Evolutionary conservation across 64 coral and sea anemone species (phyloP).

Genomic region (Dendrophyllia cribrosa): DNA sequence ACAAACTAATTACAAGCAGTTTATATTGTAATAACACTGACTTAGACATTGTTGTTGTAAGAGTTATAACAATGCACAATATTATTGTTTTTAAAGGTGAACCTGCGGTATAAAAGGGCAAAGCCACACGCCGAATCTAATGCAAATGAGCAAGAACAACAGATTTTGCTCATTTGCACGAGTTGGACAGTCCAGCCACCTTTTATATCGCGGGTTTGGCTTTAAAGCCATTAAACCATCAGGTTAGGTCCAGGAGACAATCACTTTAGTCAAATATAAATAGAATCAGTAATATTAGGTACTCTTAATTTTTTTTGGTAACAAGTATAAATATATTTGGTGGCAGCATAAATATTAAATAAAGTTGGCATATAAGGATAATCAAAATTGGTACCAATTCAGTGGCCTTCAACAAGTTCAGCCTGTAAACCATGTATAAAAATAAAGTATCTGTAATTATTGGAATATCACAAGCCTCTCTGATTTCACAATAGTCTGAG

Average conservation of each 20-base stretch:
- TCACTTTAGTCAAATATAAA: background rate
- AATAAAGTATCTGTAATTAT: background rate
- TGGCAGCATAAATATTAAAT: slow-evolving; percentile 34
- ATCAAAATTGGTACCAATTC: background rate
- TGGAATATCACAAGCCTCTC: background rate
- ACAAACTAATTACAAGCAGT: no score
- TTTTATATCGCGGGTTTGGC: no score
- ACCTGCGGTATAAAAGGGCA: no score
- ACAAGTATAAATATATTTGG: slow-evolving; percentile 13
- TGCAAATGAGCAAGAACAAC: no score
- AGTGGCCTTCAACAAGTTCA: slow-evolving; percentile 15
- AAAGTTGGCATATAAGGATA: background rate
- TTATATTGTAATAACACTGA: no score
- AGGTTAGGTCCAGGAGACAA: background rate
- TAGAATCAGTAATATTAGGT: background rate
- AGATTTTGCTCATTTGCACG: no score
- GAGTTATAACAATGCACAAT: background rate
- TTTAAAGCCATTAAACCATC: no score
- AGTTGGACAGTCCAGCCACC: no score
- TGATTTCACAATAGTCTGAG: background rate
- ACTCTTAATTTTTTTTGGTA: background rate
- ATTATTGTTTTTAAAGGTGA: no score
- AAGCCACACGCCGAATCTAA: no score
- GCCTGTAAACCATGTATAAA: background rate
- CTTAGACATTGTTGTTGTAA: background rate